These are phyloP conservation scores for Helicolenus hilgendorfi DNA, from an alignment of 2,797 vertebrate genomes.

Conservation along the genomic window DNA sequence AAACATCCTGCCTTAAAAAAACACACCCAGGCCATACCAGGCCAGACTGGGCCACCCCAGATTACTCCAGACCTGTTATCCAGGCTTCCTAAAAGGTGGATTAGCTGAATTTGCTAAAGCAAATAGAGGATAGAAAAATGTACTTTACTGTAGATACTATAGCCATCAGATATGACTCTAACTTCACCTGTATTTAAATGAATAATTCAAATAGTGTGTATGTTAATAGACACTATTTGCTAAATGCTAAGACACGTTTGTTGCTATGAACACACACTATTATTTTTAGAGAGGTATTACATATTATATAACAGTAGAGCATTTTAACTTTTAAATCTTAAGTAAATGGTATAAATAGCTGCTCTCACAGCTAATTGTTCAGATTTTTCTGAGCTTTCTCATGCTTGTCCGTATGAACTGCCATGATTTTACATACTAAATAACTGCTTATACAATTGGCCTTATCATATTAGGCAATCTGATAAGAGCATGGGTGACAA, in stretches of 20 bases:
- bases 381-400: not conserved
- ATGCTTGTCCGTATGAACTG: not conserved
- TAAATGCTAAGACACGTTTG: not conserved
- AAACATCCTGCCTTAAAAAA: slow-evolving; percentile 84
- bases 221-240: too few species aligned
- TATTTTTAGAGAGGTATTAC: not conserved
- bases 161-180: not conserved
- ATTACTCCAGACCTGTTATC: slow-evolving; percentile 38
- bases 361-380: not conserved
- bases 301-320: not conserved
- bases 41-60: slow-evolving; percentile 19
- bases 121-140: not conserved
- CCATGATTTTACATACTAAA: not conserved
- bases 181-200: not conserved
- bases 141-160: not conserved
- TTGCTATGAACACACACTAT: not conserved
- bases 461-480: not conserved
- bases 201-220: not conserved
- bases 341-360: not conserved
- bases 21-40: slow-evolving; percentile 50
- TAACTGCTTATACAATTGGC: not conserved
- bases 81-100: slow-evolving; percentile 21
- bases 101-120: not conserved
- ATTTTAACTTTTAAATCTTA: not conserved
- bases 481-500: not conserved